Base-by-base conservation (phyloP, 2,888 invertebrate species). In the Pherbina coryleti region DNA sequence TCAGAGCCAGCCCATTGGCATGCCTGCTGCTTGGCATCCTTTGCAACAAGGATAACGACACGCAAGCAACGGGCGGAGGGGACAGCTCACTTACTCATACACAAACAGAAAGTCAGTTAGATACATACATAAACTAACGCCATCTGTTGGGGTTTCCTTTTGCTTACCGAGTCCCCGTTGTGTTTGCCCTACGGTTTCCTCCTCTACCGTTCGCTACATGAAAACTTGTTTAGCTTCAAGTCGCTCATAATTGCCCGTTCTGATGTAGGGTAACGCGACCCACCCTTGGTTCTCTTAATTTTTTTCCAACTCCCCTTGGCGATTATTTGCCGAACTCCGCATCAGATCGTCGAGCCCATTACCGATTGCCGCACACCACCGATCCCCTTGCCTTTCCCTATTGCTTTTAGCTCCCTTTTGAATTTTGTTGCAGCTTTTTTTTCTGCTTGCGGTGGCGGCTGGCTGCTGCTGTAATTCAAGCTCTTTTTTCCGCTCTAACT, bases 141-240 rank as follows among this genome's bases (percentile, higher is more conserved):
- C 22, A 60, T 60, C 25, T 19, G 44, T 67, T 67, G 67, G 67
- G 67, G 67, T 67, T 67, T 67, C 67, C 22, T 44, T 67, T 60
- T 60, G 25, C 55, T 60, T 60, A 28, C 17, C 60, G 25, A 60
- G 60, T 28, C 60, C 60, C 60, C 60, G 25, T 60, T 60, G 60
- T 28, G 25, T 28, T 60, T 60, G 25, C 28, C 17, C 60, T 57
- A 60, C 19, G 22, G 34, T 11, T 37, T 37, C 19, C 37, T 31
- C 66, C 17, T 34, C 19, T 14, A 5, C 31, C 28, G 22, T 22
- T 60, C 5, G 25, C 55, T 55, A 55, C 3, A 60, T 28, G 25
- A 60, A 28, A 60, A 60, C 60, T 60, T 57, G 14, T 60, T 60
- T 44, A 11, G 44, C 44, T 44, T 44, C 44, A 14, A 44, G 44